These are phyloP conservation scores for Pararge aegeria DNA, from an alignment of 1,140 invertebrate species.

Conservation along the genomic window DNA sequence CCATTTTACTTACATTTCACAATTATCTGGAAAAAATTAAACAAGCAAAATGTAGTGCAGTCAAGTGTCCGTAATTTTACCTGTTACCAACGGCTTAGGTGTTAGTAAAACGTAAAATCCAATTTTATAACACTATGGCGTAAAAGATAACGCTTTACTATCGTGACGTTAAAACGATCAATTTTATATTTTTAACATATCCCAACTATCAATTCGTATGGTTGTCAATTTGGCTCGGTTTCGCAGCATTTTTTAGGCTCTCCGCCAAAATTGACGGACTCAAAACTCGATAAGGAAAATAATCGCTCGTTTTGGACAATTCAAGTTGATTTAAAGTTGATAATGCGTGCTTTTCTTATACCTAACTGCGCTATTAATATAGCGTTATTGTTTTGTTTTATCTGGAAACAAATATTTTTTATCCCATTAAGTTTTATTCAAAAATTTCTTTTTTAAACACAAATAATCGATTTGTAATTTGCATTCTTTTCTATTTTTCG, in stretches of 20 bases:
- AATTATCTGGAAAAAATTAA: too few relatives aligned
- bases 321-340: conserved; percentile 23
- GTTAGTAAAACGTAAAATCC: neutral
- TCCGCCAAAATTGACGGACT: conserved; percentile 23
- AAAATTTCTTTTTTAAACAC: neutral
- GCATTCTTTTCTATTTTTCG: too few relatives aligned
- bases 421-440: neutral
- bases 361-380: conserved; percentile 9
- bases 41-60: too few relatives aligned
- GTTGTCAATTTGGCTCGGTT: conserved; percentile 29
- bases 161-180: conserved; percentile 1
- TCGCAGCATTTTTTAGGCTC: conserved; percentile 27
- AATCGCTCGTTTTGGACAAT: conserved; percentile 23
- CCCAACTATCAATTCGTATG: conserved; percentile 22
- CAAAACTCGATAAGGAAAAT: conserved; percentile 27
- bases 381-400: conserved; percentile 4
- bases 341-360: conserved; percentile 14
- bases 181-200: conserved; percentile 14
- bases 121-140: neutral
- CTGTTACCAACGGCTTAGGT: too few relatives aligned
- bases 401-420: neutral
- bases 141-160: neutral
- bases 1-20: too few relatives aligned
- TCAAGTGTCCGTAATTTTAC: too few relatives aligned
- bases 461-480: too few relatives aligned